phyloP scores from a whole-genome alignment of 1,140 invertebrate species.

The Drosophila ambigua region DNA sequence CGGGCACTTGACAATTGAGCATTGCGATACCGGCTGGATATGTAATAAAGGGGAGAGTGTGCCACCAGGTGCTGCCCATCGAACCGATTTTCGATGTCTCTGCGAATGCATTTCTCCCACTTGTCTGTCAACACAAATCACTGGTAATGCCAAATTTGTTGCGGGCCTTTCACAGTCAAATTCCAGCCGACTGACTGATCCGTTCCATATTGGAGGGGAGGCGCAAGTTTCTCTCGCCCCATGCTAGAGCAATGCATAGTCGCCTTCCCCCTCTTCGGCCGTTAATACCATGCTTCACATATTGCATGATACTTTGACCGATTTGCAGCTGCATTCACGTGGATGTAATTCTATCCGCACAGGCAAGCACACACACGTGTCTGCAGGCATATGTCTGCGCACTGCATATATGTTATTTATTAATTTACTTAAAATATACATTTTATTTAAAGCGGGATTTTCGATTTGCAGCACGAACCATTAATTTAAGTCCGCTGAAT shows the following conservation, averaged over 20 bases:
- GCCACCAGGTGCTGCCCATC: too few relatives aligned
- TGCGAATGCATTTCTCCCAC: too few relatives aligned
- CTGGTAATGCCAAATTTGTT: too few relatives aligned
- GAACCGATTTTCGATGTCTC: too few relatives aligned
- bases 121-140: too few relatives aligned
- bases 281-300: neutral
- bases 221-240: too few relatives aligned
- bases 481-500: slow-evolving; percentile 1
- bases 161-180: too few relatives aligned
- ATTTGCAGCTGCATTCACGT: slow-evolving; percentile 16
- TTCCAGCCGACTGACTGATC: too few relatives aligned
- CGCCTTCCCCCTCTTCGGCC: neutral
- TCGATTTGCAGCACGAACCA: slow-evolving; percentile 2
- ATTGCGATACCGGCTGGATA: neutral
- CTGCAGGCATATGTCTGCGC: neutral
- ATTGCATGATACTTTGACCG: slow-evolving; percentile 20
- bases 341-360: slow-evolving; percentile 17
- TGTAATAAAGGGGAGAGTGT: too few relatives aligned
- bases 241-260: neutral
- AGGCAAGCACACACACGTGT: neutral
- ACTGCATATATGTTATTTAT: slow-evolving; percentile 11
- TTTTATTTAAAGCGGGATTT: slow-evolving; percentile 8
- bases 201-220: too few relatives aligned
- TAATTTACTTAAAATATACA: slow-evolving; percentile 10
- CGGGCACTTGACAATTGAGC: slow-evolving; percentile 34